Evolutionary conservation across 2,888 invertebrate genomes (phyloP), one percentile per base, ranked within the genome.

Genomic region (Hetaerina titia): DNA sequence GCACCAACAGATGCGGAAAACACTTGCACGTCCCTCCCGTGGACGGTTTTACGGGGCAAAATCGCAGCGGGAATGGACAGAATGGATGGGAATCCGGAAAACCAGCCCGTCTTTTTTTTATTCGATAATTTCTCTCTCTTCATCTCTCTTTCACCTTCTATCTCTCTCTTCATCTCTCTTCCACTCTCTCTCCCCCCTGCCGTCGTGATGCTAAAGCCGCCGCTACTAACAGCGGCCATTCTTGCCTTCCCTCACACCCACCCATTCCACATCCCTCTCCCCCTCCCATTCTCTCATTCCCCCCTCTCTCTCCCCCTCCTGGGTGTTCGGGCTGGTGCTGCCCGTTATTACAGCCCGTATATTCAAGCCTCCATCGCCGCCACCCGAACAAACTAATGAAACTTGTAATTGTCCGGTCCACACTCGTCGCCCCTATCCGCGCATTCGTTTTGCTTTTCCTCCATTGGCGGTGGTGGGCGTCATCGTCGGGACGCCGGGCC

Each of bases 1-100:
- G 92, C 92, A 92, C 92, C 92, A 92, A 92, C 92, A 92, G 92
- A 92, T 92, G 92, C 92, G 92, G 56, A 92, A 69, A 92, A 69
- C 92, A 92, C 89, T 89, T 89, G n/a, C 89, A n/a, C 92, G 64
- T 90, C 90, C 56, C 64, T 64, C 64, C 56, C 56, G 92, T 63
- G 92, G 69, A 63, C 63, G 60, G 81, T 81, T 81, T 81, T n/a
- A 81, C 81, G 31, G 57, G 45, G 56, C 89, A 89, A 58, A 89
- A 89, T 56, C 90, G 89, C 58, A 92, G 92, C 45, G 90, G 45
- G 90, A 90, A 64, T 64, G 90, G 45, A 88, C 45, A 17, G 31
- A 69, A 69, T 92, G 63, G 92, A 69, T 92, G 92, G 25, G 69
- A 92, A 57, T 69, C n/a, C 56, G 45, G 64, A 19, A 31, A 81